These are phyloP conservation scores for Andrena bucephala DNA, from an alignment of 2,888 invertebrate genomes.

Conservation along the genomic window DNA sequence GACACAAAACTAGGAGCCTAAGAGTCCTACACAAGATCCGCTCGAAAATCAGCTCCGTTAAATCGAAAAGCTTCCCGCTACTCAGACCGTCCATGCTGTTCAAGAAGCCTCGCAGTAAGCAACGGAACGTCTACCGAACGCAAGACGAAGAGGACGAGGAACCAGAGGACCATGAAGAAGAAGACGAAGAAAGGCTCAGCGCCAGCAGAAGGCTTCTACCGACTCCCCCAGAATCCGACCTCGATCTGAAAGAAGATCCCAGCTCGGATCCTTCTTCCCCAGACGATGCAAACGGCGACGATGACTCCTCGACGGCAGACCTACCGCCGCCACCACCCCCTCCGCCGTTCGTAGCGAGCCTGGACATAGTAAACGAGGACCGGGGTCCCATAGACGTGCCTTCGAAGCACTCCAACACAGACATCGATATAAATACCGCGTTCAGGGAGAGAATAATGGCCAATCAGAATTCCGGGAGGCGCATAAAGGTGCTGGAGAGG, in stretches of 20 bases:
- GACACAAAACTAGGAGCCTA: neutral
- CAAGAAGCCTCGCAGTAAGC: neutral
- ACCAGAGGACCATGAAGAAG: neutral
- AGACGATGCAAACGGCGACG: neutral
- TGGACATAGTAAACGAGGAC: neutral
- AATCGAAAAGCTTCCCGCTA: slow-evolving; percentile 39
- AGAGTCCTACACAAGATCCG: slow-evolving; percentile 38
- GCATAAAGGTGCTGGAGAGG: slow-evolving; percentile 31
- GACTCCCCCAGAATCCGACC: neutral
- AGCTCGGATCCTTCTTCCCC: neutral
- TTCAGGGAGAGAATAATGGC: neutral
- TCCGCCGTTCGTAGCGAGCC: neutral
- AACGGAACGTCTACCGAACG: neutral
- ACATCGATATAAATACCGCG: neutral
- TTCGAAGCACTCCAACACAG: neutral
- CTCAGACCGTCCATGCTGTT: neutral
- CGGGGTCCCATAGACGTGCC: neutral
- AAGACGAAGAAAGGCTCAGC: neutral
- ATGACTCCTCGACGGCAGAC: neutral
- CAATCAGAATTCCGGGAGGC: slow-evolving; percentile 43
- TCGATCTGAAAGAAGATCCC: neutral
- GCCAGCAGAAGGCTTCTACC: neutral
- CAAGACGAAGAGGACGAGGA: neutral
- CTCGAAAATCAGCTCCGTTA: slow-evolving; percentile 29
- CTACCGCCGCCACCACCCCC: slow-evolving; percentile 39